phyloP scores from a whole-genome alignment of 2,113 vertebrate genomes.

The Cyanoliseus patagonus region DNA sequence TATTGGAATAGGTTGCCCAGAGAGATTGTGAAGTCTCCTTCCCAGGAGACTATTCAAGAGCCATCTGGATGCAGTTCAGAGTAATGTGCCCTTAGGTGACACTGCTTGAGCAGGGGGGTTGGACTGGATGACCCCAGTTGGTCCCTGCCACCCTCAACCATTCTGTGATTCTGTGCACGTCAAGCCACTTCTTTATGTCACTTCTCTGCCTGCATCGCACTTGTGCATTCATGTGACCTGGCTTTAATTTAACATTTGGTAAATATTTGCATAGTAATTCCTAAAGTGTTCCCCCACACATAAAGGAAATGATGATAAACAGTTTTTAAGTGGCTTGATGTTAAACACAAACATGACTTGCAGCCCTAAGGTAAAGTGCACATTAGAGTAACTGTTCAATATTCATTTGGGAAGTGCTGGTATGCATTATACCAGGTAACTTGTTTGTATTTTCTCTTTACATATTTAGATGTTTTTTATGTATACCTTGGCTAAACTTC shows the following conservation, averaged over 20 bases:
- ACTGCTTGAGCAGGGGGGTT: background rate
- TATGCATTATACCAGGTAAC: background rate
- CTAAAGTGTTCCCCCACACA: constrained; percentile 49
- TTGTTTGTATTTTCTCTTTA: background rate
- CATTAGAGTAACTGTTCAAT: constrained; percentile 43
- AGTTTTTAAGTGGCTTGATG: constrained; percentile 63
- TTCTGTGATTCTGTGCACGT: background rate
- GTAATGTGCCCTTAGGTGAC: background rate
- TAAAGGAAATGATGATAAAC: constrained; percentile 66
- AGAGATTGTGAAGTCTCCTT: background rate
- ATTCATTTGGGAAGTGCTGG: constrained; percentile 55
- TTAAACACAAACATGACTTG: constrained; percentile 65
- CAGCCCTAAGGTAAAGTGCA: constrained; percentile 52
- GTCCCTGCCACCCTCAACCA: background rate
- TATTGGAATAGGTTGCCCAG: background rate
- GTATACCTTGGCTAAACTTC: background rate
- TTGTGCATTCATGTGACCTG: constrained; percentile 56
- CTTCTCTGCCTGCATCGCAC: background rate
- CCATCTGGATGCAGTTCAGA: background rate
- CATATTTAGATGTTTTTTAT: background rate
- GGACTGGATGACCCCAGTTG: background rate
- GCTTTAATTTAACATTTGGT: constrained; percentile 64
- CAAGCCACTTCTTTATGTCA: background rate
- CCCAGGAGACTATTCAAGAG: background rate
- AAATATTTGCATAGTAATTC: constrained; percentile 72